Evolutionary conservation across 2,797 vertebrate genomes (phyloP), one percentile per base, ranked within the genome.

Genomic region (Chelon auratus): DNA sequence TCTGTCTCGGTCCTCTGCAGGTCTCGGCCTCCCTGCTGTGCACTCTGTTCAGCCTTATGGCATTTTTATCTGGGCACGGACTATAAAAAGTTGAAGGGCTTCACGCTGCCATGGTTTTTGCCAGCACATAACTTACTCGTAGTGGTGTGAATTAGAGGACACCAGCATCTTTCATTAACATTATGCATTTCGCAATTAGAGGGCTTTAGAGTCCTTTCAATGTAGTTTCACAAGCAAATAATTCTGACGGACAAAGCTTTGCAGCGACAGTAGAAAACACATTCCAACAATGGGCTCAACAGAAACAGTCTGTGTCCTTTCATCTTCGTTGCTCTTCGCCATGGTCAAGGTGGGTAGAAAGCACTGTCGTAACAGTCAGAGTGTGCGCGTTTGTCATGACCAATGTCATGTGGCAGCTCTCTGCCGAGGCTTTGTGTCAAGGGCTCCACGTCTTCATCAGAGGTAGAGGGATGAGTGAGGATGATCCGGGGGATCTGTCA

Each of bases 391-490:
- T 67, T 62, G 20, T 89, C 92, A 40, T 55, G 1, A 9, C 83
- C 90, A 5, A 69, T 70, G 9, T 92, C 91, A 26, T 91, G 91
- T 0, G 62, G 76, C n/a, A 71, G 81, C 47, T 90, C 89, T 56
- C 92, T 91, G 30, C 91, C 83, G 10, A 90, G 89, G 17, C 89
- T 93, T 52, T 91, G 93, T 53, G 92, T 91, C 80, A 93, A 72
- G 62, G 93, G 91, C 70, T 96, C 95, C 0, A 87, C 86, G 11
- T 96, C 95, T 72, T 97, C 95, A 74, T 96, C 95, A 0, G 95
- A 97, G 87, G 95, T 96, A 9, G 94, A 96, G 50, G 96, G 95
- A 78, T 92, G 92, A 2, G 95, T 97, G 83, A 97, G 94, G 88
- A 96, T 94, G 88, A 97, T 96, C 71, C 90, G 86, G 40, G 96